A percentile compares a stretch with the other conserved stretches of the same genome.
These are phyloP conservation scores for Pogonomyrmex barbatus DNA, from an alignment of 1,140 invertebrate genomes.

Conservation along the genomic window DNA sequence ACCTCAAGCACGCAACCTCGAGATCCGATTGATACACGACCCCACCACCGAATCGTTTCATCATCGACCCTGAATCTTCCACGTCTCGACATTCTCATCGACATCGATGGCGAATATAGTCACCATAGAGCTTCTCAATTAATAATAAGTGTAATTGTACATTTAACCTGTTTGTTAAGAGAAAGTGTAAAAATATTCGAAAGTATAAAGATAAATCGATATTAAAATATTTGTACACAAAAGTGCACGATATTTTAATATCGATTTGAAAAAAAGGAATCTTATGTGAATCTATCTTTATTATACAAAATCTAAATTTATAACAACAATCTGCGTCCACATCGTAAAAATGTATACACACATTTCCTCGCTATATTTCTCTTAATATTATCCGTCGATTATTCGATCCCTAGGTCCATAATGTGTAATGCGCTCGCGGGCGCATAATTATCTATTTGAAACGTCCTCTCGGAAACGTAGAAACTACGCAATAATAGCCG, in stretches of 20 bases:
- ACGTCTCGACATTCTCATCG: constrained; percentile 36
- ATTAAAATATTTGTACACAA: too few species aligned
- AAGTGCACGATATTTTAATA: background rate
- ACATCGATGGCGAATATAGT: background rate
- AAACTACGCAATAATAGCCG: constrained; percentile 26
- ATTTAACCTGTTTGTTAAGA: background rate
- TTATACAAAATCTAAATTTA: background rate
- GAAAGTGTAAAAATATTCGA: background rate
- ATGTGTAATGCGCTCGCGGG: background rate
- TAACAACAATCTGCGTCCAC: background rate
- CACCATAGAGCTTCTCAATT: background rate
- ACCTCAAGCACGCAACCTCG: constrained; percentile 78
- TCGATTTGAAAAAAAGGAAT: background rate
- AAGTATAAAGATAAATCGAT: too few species aligned
- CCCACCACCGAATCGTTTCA: constrained; percentile 62
- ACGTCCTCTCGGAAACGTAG: constrained; percentile 22
- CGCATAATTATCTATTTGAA: constrained; percentile 37
- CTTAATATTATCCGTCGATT: constrained; percentile 2
- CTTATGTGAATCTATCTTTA: background rate
- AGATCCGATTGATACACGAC: constrained; percentile 77
- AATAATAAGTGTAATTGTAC: constrained; percentile 26
- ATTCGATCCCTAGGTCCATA: background rate
- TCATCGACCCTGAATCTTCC: constrained; percentile 66
- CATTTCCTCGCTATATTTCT: constrained; percentile 1
- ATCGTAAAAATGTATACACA: background rate